phyloP scores from a whole-genome alignment of 2,797 vertebrate genomes.

The Sylvia borin region DNA sequence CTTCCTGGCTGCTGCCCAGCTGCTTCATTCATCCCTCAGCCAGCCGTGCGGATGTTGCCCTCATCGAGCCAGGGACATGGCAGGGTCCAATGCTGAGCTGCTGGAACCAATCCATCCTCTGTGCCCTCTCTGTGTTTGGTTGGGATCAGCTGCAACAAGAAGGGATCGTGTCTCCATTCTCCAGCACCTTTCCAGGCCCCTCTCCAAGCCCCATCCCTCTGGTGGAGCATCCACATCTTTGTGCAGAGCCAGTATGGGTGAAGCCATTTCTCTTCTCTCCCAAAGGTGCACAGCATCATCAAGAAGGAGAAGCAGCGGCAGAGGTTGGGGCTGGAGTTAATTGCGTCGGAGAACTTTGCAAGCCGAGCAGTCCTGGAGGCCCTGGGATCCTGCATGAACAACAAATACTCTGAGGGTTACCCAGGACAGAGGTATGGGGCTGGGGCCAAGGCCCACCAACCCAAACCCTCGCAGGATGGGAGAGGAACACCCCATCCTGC shows the following conservation, averaged over 20 bases:
- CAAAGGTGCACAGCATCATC: constrained; percentile 88
- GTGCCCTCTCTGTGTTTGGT: neutral
- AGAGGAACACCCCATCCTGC: neutral
- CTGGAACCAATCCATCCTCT: neutral
- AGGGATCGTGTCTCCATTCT: neutral
- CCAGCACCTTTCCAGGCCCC: neutral
- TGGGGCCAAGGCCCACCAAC: neutral
- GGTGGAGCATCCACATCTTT: accelerated
- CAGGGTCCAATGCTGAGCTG: neutral
- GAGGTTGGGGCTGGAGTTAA: constrained; percentile 89
- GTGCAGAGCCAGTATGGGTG: accelerated
- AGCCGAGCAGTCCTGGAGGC: constrained; percentile 95
- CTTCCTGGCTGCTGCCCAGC: neutral
- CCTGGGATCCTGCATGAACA: constrained; percentile 95
- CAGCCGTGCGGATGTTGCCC: neutral
- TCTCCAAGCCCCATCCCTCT: neutral
- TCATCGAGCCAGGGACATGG: accelerated
- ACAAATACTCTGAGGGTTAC: constrained; percentile 98
- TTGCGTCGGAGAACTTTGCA: constrained; percentile 94
- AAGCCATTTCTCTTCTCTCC: neutral
- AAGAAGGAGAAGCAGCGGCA: constrained; percentile 93
- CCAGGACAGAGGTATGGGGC: constrained; percentile 90
- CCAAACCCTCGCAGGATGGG: neutral
- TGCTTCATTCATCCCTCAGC: neutral
- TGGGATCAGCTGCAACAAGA: neutral